A percentile compares a stretch with the other conserved stretches of the same genome.
phyloP scores from a whole-genome alignment of 2,888 invertebrate species.

The Bellardia pandia region DNA sequence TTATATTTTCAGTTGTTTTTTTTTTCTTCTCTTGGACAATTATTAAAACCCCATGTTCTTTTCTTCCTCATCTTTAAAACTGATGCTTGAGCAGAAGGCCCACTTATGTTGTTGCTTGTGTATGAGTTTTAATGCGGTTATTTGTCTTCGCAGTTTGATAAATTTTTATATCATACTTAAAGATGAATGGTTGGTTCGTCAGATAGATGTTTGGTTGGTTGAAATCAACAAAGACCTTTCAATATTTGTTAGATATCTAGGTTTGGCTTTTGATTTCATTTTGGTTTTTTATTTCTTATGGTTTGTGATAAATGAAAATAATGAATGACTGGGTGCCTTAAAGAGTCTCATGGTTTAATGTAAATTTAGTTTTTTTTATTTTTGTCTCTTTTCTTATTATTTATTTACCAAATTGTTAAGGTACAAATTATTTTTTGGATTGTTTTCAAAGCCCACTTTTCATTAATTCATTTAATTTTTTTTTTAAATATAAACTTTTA shows the following conservation, averaged over 20 bases:
- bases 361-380: conserved; percentile 7
- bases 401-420: background rate
- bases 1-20: conserved; percentile 5
- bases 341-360: conserved; percentile 7
- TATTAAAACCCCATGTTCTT: background rate
- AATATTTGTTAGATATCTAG: background rate
- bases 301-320: background rate
- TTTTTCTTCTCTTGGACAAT: conserved; percentile 7
- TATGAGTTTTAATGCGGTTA: conserved; percentile 41
- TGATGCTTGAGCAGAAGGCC: background rate
- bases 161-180: conserved; percentile 52
- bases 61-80: background rate
- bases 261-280: conserved; percentile 16
- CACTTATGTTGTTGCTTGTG: conserved; percentile 26
- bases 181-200: conserved; percentile 17
- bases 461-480: background rate
- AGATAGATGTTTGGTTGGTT: background rate
- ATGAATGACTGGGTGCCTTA: background rate
- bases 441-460: background rate
- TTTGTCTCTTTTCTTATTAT: background rate
- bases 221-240: conserved; percentile 14
- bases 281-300: background rate
- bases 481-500: background rate
- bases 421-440: background rate
- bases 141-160: conserved; percentile 52